Conservation (phyloP, 2,888 invertebrate genomes). For the Aporophyla nigra region DNA sequence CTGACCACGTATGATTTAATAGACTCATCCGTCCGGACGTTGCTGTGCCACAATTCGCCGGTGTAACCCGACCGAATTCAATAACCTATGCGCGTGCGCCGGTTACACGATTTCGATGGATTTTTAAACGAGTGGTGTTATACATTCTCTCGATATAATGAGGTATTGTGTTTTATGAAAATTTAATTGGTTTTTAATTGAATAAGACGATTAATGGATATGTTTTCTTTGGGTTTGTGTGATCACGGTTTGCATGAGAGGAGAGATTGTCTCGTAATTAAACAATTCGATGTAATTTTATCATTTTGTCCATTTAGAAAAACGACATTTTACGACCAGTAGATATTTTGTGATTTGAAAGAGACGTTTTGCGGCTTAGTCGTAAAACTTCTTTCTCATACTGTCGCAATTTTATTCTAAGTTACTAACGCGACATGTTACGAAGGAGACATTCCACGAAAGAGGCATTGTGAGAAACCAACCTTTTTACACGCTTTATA, state of each 20-base stretch:
- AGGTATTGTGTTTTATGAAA: conserved; percentile 50
- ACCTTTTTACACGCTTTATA: too few relatives aligned
- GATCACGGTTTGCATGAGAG: not conserved
- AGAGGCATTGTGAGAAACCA: too few relatives aligned
- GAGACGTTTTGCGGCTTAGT: too few relatives aligned
- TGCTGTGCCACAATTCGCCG: conserved; percentile 72
- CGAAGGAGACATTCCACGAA: too few relatives aligned
- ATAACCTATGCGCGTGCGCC: conserved; percentile 49
- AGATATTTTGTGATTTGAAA: too few relatives aligned
- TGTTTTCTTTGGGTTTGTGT: conserved; percentile 11
- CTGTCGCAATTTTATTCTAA: too few relatives aligned
- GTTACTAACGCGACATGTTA: too few relatives aligned
- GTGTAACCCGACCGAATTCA: conserved; percentile 59
- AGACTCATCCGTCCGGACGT: conserved; percentile 82
- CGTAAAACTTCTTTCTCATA: too few relatives aligned
- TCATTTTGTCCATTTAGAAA: not conserved
- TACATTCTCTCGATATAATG: conserved; percentile 38
- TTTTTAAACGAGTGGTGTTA: conserved; percentile 35
- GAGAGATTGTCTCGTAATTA: not conserved
- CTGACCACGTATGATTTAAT: conserved; percentile 84
- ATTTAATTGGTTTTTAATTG: conserved; percentile 44
- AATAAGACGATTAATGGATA: conserved; percentile 35
- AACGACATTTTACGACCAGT: not conserved
- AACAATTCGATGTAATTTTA: not conserved
- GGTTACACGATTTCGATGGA: not conserved